Percentiles rank a stretch among this genome's conserved stretches.
These are phyloP conservation scores for Subanguina moxae DNA, from an alignment of 1,140 invertebrate genomes.

Conservation along the genomic window DNA sequence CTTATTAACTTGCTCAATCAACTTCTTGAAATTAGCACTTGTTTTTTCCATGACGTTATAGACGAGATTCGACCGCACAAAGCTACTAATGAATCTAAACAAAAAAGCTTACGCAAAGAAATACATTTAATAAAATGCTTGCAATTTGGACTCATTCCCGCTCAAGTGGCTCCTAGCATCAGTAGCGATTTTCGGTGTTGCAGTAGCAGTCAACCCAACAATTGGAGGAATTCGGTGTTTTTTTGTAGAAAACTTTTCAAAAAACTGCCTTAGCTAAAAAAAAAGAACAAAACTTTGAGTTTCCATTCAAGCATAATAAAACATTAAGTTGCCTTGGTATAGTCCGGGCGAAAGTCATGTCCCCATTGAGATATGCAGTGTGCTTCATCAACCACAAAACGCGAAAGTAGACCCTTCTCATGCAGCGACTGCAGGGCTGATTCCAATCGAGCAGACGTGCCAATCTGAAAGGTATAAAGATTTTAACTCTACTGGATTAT, in stretches of 20 bases:
- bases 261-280: neutral
- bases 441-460: neutral
- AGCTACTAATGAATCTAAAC: constrained; percentile 67
- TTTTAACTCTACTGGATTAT: too few species aligned
- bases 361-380: constrained; percentile 84
- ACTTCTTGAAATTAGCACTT: constrained; percentile 62
- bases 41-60: constrained; percentile 75
- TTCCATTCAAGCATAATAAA: too few species aligned
- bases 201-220: neutral
- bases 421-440: neutral
- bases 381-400: constrained; percentile 70
- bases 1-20: constrained; percentile 71
- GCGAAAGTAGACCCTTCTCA: neutral
- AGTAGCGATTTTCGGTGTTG: neutral
- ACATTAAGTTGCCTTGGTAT: too few species aligned
- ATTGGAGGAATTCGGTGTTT: neutral
- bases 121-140: constrained; percentile 3
- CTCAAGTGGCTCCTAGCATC: neutral
- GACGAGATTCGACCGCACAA: constrained; percentile 86
- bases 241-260: neutral
- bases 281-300: too few species aligned
- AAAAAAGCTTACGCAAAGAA: neutral
- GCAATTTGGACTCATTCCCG: constrained; percentile 31
- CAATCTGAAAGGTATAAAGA: neutral
- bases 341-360: constrained; percentile 94